phyloP scores from a whole-genome alignment of 1,140 invertebrate species.

The Bacillus rossius region DNA sequence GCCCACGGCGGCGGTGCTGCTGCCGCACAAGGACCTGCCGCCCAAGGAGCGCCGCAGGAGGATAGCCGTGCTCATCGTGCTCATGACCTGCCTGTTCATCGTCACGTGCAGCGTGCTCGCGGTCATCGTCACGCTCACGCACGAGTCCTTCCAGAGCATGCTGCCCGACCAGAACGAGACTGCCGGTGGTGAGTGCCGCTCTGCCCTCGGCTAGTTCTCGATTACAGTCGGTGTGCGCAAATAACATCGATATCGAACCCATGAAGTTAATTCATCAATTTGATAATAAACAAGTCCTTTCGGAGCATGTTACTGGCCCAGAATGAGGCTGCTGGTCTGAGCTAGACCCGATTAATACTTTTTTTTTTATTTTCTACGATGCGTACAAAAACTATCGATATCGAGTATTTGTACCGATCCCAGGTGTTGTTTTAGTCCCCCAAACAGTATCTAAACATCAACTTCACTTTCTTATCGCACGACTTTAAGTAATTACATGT shows the following conservation, averaged over 20 bases:
- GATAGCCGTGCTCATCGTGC: conserved; percentile 55
- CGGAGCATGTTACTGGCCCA: background rate
- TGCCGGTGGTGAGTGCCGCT: background rate
- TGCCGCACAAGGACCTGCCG: conserved; percentile 8
- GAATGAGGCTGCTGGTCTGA: background rate
- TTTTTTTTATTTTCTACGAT: no score
- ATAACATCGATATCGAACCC: background rate
- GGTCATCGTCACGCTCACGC: conserved; percentile 64
- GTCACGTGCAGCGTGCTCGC: conserved; percentile 59
- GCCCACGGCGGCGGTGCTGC: background rate
- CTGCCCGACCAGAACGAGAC: conserved; percentile 20
- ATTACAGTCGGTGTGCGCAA: background rate
- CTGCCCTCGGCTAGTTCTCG: background rate
- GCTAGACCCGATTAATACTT: no score
- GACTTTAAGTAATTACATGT: no score
- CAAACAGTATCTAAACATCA: no score
- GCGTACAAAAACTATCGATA: no score
- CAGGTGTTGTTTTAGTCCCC: no score
- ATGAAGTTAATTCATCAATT: background rate
- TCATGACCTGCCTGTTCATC: conserved; percentile 60
- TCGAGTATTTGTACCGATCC: no score
- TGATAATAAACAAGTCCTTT: background rate
- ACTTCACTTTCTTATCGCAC: no score
- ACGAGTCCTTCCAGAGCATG: conserved; percentile 39
- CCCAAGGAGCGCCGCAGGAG: conserved; percentile 51